These are phyloP conservation scores for Pterostichus niger DNA, from an alignment of 2,888 invertebrate species.

Conservation along the genomic window DNA sequence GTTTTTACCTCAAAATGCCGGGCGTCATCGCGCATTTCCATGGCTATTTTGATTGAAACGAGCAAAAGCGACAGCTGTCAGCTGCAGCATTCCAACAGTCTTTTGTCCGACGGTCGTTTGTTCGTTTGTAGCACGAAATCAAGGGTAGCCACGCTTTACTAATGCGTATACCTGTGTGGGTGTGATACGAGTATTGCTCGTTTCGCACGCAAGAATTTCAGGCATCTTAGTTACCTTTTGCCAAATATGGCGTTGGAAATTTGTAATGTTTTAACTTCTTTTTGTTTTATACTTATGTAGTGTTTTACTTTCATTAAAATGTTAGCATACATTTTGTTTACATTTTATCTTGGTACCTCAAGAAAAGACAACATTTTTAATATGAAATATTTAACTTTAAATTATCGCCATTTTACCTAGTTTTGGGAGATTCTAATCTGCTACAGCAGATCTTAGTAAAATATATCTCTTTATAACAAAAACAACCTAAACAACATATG, in stretches of 20 bases:
- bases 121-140: constrained; percentile 9
- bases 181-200: constrained; percentile 2
- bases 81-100: constrained; percentile 43
- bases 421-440: no score
- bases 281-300: background rate
- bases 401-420: no score
- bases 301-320: background rate
- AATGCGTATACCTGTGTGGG: constrained; percentile 11
- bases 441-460: no score
- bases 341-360: no score
- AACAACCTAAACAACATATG: no score
- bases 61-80: constrained; percentile 49
- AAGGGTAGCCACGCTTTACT: constrained; percentile 12
- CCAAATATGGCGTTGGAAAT: constrained; percentile 25
- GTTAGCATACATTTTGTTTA: no score
- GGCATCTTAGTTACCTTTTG: constrained; percentile 21
- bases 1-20: background rate
- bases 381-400: no score
- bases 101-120: constrained; percentile 27
- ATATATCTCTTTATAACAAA: no score
- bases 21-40: constrained; percentile 18
- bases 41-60: constrained; percentile 40
- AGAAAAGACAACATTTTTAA: no score
- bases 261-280: constrained; percentile 3
- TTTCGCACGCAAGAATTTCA: constrained; percentile 21